These are phyloP conservation scores for Venustaconcha ellipsiformis DNA, from an alignment of 1,140 invertebrate species.

Conservation along the genomic window DNA sequence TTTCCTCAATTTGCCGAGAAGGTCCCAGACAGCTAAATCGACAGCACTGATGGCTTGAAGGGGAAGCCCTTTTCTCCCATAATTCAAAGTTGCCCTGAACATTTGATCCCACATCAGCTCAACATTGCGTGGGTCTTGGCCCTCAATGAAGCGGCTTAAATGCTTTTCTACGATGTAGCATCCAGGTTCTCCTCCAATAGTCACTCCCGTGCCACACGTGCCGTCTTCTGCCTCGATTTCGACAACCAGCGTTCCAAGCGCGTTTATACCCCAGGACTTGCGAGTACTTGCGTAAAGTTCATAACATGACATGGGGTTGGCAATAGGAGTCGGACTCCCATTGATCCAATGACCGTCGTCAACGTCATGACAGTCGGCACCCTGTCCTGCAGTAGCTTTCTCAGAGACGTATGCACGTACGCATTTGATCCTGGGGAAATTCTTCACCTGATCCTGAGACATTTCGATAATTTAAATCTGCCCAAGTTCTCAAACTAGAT, in stretches of 20 bases:
- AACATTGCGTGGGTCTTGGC: conserved; percentile 61
- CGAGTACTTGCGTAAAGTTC: conserved; percentile 51
- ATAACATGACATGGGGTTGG: conserved; percentile 61
- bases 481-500: not conserved
- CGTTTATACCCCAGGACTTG: conserved; percentile 65
- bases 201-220: conserved; percentile 56
- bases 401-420: conserved; percentile 53
- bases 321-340: conserved; percentile 53
- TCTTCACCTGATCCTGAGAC: not conserved
- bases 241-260: conserved; percentile 57
- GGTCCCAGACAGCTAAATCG: conserved; percentile 62
- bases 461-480: not conserved
- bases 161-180: conserved; percentile 63
- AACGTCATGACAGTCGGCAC: conserved; percentile 63
- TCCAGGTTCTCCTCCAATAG: conserved; percentile 60
- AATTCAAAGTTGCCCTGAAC: conserved; percentile 62
- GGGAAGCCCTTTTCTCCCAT: conserved; percentile 61
- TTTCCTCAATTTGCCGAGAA: conserved; percentile 55
- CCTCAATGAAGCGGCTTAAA: conserved; percentile 62
- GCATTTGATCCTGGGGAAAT: conserved; percentile 50
- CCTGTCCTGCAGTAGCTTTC: conserved; percentile 42
- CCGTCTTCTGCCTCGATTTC: conserved; percentile 62
- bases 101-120: conserved; percentile 65
- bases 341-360: conserved; percentile 63
- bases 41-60: conserved; percentile 62